Percentiles rank a stretch among this genome's conserved stretches.
Evolutionary conservation across 2,797 vertebrate species (phyloP).

Genomic region (Synanceia verrucosa): DNA sequence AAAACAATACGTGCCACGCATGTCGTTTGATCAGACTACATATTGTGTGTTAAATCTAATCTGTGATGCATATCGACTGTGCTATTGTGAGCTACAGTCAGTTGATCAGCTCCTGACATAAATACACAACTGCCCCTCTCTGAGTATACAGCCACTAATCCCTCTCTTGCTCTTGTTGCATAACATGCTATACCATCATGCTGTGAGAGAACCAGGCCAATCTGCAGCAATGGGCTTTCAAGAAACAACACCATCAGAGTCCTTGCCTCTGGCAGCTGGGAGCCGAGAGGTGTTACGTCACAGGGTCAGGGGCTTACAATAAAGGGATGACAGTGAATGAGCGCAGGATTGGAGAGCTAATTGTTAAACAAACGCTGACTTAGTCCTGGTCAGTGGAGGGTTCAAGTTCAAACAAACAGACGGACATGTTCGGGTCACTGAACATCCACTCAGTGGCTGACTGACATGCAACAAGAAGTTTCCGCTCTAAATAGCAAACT

Average conservation of each 20-base stretch:
- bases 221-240: slow-evolving; percentile 22
- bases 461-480: slow-evolving; percentile 42
- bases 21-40: background rate
- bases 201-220: slow-evolving; percentile 45
- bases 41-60: background rate
- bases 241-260: slow-evolving; percentile 12
- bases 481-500: slow-evolving; percentile 55
- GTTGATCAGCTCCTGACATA: slow-evolving; percentile 19
- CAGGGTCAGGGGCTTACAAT: background rate
- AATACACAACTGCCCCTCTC: background rate
- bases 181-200: slow-evolving; percentile 64
- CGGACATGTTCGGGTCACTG: slow-evolving; percentile 17
- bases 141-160: slow-evolving; percentile 42
- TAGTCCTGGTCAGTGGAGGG: slow-evolving; percentile 1
- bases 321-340: background rate
- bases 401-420: slow-evolving; percentile 48
- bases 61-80: background rate
- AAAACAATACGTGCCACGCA: background rate
- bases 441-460: slow-evolving; percentile 8
- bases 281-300: slow-evolving; percentile 21
- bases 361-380: slow-evolving; percentile 21
- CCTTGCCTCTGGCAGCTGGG: slow-evolving; percentile 3
- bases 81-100: background rate
- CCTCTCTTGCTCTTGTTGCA: slow-evolving; percentile 44
- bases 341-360: slow-evolving; percentile 12